A percentile compares a stretch with the other conserved stretches of the same genome.
Evolutionary conservation across 2,113 vertebrate species (phyloP).

Genomic region (Halichoeres trimaculatus): DNA sequence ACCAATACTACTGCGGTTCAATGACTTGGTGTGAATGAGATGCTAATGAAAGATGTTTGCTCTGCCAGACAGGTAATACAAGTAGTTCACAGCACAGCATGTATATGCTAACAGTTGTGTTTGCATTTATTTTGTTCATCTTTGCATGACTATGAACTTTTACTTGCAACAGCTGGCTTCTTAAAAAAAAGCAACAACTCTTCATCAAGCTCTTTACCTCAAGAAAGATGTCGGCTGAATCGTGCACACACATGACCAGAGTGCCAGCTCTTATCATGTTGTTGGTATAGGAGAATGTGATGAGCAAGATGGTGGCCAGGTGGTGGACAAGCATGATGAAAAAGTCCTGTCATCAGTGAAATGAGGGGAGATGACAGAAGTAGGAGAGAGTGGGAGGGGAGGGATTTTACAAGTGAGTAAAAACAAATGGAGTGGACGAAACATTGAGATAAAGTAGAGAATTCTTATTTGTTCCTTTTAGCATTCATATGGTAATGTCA

Average conservation of each 20-base stretch:
- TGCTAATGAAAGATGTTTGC: neutral
- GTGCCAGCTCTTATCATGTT: conserved; percentile 92
- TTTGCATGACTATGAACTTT: neutral
- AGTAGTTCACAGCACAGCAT: neutral
- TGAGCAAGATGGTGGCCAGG: conserved; percentile 85
- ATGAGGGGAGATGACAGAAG: conserved; percentile 15
- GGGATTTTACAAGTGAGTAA: neutral
- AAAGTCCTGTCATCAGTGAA: conserved; percentile 87
- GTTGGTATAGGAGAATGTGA: conserved; percentile 91
- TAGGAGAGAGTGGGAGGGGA: neutral
- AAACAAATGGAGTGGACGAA: neutral
- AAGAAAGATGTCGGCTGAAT: conserved; percentile 88
- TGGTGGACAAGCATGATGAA: conserved; percentile 93
- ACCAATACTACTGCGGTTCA: neutral
- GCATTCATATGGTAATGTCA: neutral
- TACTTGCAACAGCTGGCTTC: neutral
- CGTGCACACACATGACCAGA: conserved; percentile 91
- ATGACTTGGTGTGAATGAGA: neutral
- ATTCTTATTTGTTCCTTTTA: neutral
- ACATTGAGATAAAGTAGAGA: neutral
- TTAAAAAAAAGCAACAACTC: neutral
- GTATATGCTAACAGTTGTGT: neutral
- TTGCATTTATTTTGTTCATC: neutral
- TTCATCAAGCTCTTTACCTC: conserved; percentile 83
- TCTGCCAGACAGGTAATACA: neutral